Conservation (phyloP, 1,140 invertebrate genomes). For the Sminthurinus signatus region DNA sequence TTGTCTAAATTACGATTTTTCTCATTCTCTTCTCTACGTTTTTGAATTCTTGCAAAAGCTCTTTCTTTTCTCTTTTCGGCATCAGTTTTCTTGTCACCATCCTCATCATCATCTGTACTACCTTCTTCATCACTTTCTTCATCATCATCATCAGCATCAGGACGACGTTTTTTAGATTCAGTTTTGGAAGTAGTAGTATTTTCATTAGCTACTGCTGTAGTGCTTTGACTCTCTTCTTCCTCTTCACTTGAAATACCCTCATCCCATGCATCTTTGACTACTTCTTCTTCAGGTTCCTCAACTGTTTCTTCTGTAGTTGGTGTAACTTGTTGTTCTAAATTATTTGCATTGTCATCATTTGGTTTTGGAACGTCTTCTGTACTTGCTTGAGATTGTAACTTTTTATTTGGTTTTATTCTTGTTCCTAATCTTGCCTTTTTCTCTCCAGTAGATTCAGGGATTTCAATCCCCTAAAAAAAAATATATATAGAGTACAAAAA, state of each 20-base stretch:
- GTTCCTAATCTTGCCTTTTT: conserved; percentile 66
- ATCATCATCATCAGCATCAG: conserved; percentile 6
- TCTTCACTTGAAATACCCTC: conserved; percentile 55
- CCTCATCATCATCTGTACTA: conserved; percentile 31
- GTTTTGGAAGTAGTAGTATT: no score
- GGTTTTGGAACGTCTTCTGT: conserved; percentile 45
- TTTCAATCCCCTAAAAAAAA: conserved; percentile 60
- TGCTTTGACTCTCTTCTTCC: conserved; percentile 14
- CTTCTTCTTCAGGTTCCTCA: conserved; percentile 43
- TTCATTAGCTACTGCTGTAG: neutral
- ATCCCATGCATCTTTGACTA: conserved; percentile 76
- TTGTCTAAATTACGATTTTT: conserved; percentile 69
- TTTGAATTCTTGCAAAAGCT: conserved; percentile 63
- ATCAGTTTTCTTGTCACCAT: conserved; percentile 52
- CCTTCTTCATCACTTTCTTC: conserved; percentile 21
- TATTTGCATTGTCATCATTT: neutral
- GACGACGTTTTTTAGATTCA: neutral
- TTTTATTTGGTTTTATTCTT: conserved; percentile 65
- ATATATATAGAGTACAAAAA: no score
- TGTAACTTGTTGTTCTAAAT: conserved; percentile 47
- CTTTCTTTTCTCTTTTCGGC: conserved; percentile 60
- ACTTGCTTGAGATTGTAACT: conserved; percentile 53
- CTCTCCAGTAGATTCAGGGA: conserved; percentile 60
- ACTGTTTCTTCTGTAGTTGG: conserved; percentile 35
- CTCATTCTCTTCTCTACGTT: conserved; percentile 74